These are phyloP conservation scores for Unio delphinus DNA, from an alignment of 2,888 invertebrate genomes.

Conservation along the genomic window DNA sequence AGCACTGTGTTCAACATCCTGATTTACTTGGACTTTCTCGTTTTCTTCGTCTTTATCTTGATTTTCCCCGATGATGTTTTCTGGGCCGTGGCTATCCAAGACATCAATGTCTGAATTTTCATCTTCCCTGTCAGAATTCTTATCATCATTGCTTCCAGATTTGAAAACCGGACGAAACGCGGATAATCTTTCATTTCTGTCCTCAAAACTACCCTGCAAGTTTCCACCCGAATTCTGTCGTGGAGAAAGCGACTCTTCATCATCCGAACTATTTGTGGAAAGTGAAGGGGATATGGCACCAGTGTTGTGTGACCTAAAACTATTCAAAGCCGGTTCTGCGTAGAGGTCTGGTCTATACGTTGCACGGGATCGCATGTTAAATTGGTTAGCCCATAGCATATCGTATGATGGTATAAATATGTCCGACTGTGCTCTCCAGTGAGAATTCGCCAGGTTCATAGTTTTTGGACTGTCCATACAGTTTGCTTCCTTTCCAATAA, in stretches of 20 bases:
- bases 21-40: background rate
- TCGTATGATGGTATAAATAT: conserved; percentile 48
- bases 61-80: background rate
- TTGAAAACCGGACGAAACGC: conserved; percentile 34
- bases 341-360: conserved; percentile 24
- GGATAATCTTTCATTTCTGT: conserved; percentile 23
- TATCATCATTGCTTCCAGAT: conserved; percentile 8
- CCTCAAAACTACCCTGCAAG: conserved; percentile 3
- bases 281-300: conserved; percentile 22
- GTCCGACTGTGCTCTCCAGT: conserved; percentile 32
- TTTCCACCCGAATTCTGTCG: conserved; percentile 6
- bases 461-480: conserved; percentile 24
- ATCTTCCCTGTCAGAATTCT: background rate
- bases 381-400: conserved; percentile 49
- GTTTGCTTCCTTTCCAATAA: conserved; percentile 34
- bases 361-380: conserved; percentile 14
- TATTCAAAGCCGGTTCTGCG: conserved; percentile 23
- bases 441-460: conserved; percentile 14
- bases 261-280: conserved; percentile 25
- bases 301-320: conserved; percentile 15
- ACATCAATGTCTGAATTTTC: conserved; percentile 1
- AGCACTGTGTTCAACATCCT: background rate
- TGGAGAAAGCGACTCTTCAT: conserved; percentile 27
- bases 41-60: background rate
- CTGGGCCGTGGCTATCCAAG: background rate